Conservation (phyloP, 2,113 vertebrate genomes). For the Struthidea cinerea region DNA sequence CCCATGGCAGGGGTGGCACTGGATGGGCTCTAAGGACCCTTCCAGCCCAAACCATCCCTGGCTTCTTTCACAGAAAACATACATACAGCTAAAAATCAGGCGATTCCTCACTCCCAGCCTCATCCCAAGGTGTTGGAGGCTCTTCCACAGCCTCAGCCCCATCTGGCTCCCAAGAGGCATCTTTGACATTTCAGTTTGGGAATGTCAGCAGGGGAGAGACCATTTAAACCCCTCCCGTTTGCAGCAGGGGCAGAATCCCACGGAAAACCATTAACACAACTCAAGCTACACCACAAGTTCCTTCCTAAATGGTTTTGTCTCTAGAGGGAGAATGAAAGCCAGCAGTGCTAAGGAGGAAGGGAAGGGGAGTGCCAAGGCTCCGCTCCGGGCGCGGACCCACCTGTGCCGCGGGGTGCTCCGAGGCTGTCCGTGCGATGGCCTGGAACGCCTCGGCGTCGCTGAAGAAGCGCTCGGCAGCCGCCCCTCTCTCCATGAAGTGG, state of each 20-base stretch:
- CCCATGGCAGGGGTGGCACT: not conserved
- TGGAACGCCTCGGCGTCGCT: slow-evolving; percentile 80
- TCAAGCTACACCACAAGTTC: not conserved
- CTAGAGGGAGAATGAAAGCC: rapidly evolving
- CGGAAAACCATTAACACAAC: not conserved
- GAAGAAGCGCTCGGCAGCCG: slow-evolving; percentile 94
- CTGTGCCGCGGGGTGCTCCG: slow-evolving; percentile 86
- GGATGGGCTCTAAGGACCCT: not conserved
- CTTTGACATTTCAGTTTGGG: not conserved
- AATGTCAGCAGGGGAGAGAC: not conserved
- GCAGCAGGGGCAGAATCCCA: not conserved
- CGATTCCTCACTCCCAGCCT: not conserved
- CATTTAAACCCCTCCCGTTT: not conserved
- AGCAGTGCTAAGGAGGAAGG: rapidly evolving
- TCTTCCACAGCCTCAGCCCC: not conserved
- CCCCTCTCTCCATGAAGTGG: slow-evolving; percentile 88
- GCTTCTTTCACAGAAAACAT: not conserved
- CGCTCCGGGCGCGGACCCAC: slow-evolving; percentile 9
- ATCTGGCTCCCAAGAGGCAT: not conserved
- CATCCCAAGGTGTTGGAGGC: not conserved
- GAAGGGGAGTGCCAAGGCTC: rapidly evolving
- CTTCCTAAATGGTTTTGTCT: not conserved
- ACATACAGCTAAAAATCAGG: not conserved
- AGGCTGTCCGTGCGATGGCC: slow-evolving; percentile 79
- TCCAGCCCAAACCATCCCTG: not conserved